Percentiles rank a stretch among this genome's conserved stretches.
Evolutionary conservation across 2,113 vertebrate genomes (phyloP).

Genomic region (Pachycephala philippinensis): DNA sequence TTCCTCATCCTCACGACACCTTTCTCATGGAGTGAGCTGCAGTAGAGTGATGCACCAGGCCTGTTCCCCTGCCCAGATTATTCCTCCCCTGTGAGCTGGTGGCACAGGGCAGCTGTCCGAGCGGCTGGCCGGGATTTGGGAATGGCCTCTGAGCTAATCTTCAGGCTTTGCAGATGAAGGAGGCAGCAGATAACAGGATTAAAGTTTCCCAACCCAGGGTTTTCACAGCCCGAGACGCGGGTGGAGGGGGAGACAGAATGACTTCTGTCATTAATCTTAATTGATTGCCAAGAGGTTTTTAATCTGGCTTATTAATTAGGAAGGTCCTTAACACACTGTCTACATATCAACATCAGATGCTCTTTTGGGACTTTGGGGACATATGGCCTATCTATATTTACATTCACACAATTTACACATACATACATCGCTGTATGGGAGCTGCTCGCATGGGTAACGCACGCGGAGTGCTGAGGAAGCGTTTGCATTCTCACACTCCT

Average conservation of each 20-base stretch:
- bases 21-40: background rate
- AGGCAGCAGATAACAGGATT: constrained; percentile 85
- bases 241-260: constrained; percentile 67
- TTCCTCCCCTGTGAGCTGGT: constrained; percentile 76
- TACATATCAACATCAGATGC: constrained; percentile 62
- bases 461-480: background rate
- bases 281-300: constrained; percentile 77
- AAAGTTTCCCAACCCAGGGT: constrained; percentile 67
- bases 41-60: constrained; percentile 63
- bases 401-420: constrained; percentile 55
- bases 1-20: background rate
- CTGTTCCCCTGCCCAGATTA: constrained; percentile 84
- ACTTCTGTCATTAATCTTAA: constrained; percentile 78
- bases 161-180: constrained; percentile 72
- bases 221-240: constrained; percentile 63
- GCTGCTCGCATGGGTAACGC: background rate
- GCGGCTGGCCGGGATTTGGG: constrained; percentile 82
- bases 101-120: constrained; percentile 90
- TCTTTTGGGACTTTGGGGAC: constrained; percentile 60
- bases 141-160: constrained; percentile 83
- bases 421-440: background rate
- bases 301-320: constrained; percentile 76
- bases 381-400: constrained; percentile 63
- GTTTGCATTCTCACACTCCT: background rate
- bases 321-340: constrained; percentile 57